Evolutionary conservation across 1,140 invertebrate genomes (phyloP), one percentile per base, ranked within the genome.

Genomic region (Gryon sp.): DNA sequence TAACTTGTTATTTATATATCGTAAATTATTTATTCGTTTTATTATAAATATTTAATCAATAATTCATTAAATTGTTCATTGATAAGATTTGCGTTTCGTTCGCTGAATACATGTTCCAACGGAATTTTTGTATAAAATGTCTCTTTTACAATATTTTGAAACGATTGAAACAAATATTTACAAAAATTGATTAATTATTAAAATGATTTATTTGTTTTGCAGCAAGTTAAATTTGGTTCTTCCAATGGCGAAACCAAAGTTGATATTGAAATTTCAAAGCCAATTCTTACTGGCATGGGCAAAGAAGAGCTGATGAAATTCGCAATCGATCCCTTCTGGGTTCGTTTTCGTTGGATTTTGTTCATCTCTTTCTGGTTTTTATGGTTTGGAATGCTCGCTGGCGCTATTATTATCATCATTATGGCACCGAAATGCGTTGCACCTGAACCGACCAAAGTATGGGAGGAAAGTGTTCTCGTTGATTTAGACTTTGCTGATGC

Each of bases 291-390:
- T 11, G 96, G 96, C 5, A 92, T 98, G 90, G 93, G 92, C 2
- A 98, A 97, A 86, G 95, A 97, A 81, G 96, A 98, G 83, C 86
- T 98, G 40, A 93, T 97, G 94, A 96, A 96, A 86, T 96, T 93
- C 80, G 95, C 95, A 0, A 96, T 96, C 82, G 95, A 97, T 88
- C 96, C 96, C 20, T 97, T 97, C 83, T 98, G 96, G 96, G 91
- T 97, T 19, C 91, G 92, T 41, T 86, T 97, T 36, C 91, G 96
- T 78, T 96, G 94, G 95, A 90, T 93, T 69, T 91, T 97, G 46
- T 98, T 98, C 83, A 89, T 95, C 19, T 76, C 92, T 4, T 98
- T 98, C 84, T 98, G 96, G 96, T 68, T 93, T 9, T 81, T 95
- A 22, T 98, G 96, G 96, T 82, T 93, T 43, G 92, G 90, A 24